A percentile compares a stretch with the other conserved stretches of the same genome.
phyloP scores from a whole-genome alignment of 2,888 invertebrate genomes.

The Sinhomidia bicolor region DNA sequence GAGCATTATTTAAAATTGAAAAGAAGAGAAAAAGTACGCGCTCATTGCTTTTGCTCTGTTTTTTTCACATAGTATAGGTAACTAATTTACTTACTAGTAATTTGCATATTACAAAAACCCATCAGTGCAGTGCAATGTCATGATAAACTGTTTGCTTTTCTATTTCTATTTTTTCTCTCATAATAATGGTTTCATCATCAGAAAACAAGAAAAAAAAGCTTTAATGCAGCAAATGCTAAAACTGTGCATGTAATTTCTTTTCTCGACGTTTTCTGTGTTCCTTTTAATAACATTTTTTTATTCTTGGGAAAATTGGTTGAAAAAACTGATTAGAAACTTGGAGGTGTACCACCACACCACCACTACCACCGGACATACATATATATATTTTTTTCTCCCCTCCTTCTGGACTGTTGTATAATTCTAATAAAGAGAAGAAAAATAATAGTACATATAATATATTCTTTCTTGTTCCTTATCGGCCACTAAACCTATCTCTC shows the following conservation, averaged over 20 bases:
- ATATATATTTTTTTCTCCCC: too few species aligned
- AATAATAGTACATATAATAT: not conserved
- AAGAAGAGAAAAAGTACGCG: not conserved
- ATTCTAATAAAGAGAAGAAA: too few species aligned
- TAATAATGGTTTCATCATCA: slow-evolving; percentile 11
- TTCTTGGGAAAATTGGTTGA: slow-evolving; percentile 40
- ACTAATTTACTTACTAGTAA: slow-evolving; percentile 36
- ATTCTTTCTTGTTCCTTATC: slow-evolving; percentile 46
- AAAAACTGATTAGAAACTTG: slow-evolving; percentile 46
- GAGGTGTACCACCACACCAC: not conserved
- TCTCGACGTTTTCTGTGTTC: not conserved
- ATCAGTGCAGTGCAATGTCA: not conserved
- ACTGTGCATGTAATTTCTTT: not conserved
- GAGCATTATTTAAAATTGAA: not conserved
- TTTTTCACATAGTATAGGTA: slow-evolving; percentile 18
- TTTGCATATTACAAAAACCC: slow-evolving; percentile 2
- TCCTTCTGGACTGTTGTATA: slow-evolving; percentile 37
- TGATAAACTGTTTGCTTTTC: slow-evolving; percentile 9
- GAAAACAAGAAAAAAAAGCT: not conserved
- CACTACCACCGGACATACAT: slow-evolving; percentile 35
- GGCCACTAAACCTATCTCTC: slow-evolving; percentile 54
- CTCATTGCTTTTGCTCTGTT: not conserved
- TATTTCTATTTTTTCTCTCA: not conserved
- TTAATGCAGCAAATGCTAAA: not conserved
- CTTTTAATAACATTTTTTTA: slow-evolving; percentile 40